A percentile compares a stretch with the other conserved stretches of the same genome.
phyloP scores from a whole-genome alignment of 2,113 vertebrate species.

The Petromus typicus region DNA sequence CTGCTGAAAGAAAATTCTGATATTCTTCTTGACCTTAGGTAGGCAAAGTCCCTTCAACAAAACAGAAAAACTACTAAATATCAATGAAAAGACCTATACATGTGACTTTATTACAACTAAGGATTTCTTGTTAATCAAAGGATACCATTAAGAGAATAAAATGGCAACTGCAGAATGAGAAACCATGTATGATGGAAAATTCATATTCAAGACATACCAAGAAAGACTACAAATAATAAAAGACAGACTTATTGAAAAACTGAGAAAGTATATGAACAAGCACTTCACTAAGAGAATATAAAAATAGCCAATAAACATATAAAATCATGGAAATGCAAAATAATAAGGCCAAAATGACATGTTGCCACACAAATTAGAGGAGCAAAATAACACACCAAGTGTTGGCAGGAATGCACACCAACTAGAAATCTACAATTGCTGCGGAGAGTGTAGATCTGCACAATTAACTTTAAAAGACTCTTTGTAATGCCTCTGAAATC shows the following conservation, averaged over 20 bases:
- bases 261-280: not conserved
- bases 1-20: not conserved
- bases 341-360: not conserved
- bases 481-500: not conserved
- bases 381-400: not conserved
- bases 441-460: not conserved
- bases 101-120: slow-evolving; percentile 43
- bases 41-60: not conserved
- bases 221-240: not conserved
- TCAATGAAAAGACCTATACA: not conserved
- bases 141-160: not conserved
- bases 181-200: not conserved
- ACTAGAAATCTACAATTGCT: not conserved
- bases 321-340: slow-evolving; percentile 10
- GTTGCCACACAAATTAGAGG: not conserved
- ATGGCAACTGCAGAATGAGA: not conserved
- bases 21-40: not conserved
- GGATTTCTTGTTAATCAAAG: slow-evolving; percentile 23
- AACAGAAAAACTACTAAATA: not conserved
- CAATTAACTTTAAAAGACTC: not conserved
- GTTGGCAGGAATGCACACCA: not conserved
- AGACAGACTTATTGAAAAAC: not conserved
- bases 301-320: not conserved
- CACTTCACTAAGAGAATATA: not conserved
- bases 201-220: not conserved